phyloP scores from a whole-genome alignment of 2,888 invertebrate genomes.

The Thyatira batis region DNA sequence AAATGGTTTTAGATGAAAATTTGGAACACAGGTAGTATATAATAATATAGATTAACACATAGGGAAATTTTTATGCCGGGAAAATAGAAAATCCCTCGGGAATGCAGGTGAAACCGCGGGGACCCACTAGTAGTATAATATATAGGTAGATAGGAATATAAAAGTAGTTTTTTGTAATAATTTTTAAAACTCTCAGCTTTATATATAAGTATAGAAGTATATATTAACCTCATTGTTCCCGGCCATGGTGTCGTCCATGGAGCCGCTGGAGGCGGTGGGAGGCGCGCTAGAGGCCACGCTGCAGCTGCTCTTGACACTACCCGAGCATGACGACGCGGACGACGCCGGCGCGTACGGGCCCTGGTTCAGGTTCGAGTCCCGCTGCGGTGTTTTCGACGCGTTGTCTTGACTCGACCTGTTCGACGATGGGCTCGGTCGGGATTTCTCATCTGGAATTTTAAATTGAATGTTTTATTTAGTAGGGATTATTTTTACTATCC shows the following conservation, averaged over 20 bases:
- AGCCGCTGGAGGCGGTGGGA: slow-evolving; percentile 39
- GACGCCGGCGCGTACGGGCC: slow-evolving; percentile 73
- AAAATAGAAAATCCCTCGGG: too few relatives aligned
- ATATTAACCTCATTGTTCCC: slow-evolving; percentile 56
- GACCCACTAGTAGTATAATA: too few relatives aligned
- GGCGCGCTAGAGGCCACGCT: slow-evolving; percentile 55
- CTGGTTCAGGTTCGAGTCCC: slow-evolving; percentile 58
- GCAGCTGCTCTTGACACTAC: slow-evolving; percentile 60
- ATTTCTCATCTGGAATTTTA: slow-evolving; percentile 73
- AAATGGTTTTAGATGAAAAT: too few relatives aligned
- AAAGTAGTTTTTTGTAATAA: too few relatives aligned
- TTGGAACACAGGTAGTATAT: too few relatives aligned
- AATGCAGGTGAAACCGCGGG: too few relatives aligned
- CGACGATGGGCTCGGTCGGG: slow-evolving; percentile 77
- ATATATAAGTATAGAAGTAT: too few relatives aligned
- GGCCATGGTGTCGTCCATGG: slow-evolving; percentile 62
- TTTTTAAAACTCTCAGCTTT: not conserved
- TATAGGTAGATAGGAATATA: too few relatives aligned
- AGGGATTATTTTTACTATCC: not conserved
- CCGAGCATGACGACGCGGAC: slow-evolving; percentile 52
- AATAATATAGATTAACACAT: too few relatives aligned
- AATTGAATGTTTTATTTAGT: too few relatives aligned
- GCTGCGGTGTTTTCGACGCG: slow-evolving; percentile 72
- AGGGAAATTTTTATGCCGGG: too few relatives aligned
- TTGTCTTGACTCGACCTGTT: slow-evolving; percentile 74